Conservation (phyloP, 2,113 vertebrate genomes). For the Leptobrachium ailaonicum region DNA sequence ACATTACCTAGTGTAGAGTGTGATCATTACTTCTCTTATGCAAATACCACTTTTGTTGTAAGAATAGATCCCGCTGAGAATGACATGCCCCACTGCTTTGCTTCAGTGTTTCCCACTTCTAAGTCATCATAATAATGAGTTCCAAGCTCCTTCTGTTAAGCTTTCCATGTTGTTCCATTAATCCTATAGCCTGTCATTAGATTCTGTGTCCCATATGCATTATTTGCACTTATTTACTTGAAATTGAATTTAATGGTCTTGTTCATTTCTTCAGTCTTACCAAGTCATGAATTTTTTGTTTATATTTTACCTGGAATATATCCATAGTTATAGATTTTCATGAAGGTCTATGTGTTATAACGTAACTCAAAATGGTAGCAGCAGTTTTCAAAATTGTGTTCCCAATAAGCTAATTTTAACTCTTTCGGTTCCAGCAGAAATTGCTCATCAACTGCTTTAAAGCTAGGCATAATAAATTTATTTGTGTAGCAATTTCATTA, state of each 20-base stretch:
- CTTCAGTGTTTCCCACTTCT: constrained; percentile 4
- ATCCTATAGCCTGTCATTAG: constrained; percentile 5
- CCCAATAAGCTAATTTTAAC: no score
- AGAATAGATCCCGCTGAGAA: background rate
- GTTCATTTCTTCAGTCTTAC: background rate
- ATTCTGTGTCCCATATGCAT: constrained; percentile 26
- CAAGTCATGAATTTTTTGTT: constrained; percentile 23
- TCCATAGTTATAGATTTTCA: background rate
- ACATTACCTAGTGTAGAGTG: no score
- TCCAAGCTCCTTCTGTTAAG: background rate
- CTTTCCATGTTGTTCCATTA: constrained; percentile 10
- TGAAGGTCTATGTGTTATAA: background rate
- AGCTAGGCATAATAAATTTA: no score
- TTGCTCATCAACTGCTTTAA: no score
- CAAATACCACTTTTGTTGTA: no score
- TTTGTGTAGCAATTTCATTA: no score
- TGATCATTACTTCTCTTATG: no score
- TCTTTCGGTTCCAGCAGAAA: no score
- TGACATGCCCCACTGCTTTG: background rate
- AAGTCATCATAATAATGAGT: constrained; percentile 19
- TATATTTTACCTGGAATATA: background rate
- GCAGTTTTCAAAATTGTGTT: no score
- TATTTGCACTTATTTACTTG: constrained; percentile 33
- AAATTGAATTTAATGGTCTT: background rate
- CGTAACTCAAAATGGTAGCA: no score